Conservation (phyloP, 92 coral and sea anemone genomes). For the Umimayanthus chanpuru region DNA sequence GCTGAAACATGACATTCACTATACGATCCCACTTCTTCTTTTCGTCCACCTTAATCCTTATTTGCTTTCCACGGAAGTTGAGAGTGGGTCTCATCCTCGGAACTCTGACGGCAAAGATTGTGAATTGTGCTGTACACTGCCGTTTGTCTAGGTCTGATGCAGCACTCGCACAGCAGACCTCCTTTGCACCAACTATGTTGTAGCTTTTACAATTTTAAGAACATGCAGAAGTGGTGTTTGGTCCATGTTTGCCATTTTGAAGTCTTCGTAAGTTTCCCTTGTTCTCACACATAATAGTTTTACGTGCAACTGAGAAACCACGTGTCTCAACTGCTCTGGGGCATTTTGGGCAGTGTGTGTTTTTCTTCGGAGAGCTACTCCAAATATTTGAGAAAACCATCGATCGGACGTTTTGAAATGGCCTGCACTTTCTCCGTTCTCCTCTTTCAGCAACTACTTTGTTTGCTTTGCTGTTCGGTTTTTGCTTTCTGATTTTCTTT, state of each 20-base stretch:
- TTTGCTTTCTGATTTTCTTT: conserved; percentile 49
- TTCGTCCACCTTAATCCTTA: conserved; percentile 26
- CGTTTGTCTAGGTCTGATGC: conserved; percentile 46
- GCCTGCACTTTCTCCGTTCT: conserved; percentile 15
- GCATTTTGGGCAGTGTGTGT: conserved; percentile 40
- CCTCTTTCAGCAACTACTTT: conserved; percentile 37
- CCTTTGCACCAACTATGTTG: conserved; percentile 39
- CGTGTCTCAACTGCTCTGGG: conserved; percentile 12
- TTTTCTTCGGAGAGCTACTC: conserved; percentile 15
- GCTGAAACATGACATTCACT: conserved; percentile 43
- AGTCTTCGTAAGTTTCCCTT: conserved; percentile 33
- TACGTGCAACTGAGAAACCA: conserved; percentile 4
- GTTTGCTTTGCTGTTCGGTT: conserved; percentile 41
- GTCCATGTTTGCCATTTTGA: conserved; percentile 47
- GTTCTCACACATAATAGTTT: conserved; percentile 14
- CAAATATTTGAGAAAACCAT: conserved; percentile 40
- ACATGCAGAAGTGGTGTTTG: conserved; percentile 46
- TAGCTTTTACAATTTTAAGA: conserved; percentile 48
- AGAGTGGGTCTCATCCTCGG: conserved; percentile 45
- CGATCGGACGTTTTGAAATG: conserved; percentile 14
- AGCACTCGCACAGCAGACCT: conserved; percentile 29
- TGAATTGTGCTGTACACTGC: conserved; percentile 46
- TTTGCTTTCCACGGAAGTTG: conserved; percentile 50
- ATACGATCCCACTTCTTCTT: conserved; percentile 47
- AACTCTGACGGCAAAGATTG: conserved; percentile 39